These are phyloP conservation scores for Cyprinodon diabolis DNA, from an alignment of 2,797 vertebrate species.

Conservation along the genomic window DNA sequence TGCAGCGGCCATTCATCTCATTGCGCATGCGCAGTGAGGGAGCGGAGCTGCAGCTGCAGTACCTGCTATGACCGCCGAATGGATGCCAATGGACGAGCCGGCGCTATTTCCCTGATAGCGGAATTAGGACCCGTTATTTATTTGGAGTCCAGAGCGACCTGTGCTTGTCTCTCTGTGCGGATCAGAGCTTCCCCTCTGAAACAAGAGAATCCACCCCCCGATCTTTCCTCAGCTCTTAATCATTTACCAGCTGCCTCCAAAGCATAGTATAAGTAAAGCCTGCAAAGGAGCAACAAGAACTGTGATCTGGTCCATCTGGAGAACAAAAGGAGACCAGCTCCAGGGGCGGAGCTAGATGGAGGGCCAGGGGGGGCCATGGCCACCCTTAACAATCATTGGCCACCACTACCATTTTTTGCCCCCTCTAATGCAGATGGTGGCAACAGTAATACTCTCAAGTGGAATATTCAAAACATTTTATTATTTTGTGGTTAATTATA, in stretches of 20 bases:
- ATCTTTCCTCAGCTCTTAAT: not conserved
- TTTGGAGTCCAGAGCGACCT: not conserved
- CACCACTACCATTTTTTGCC: too few species aligned
- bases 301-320: not conserved
- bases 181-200: not conserved
- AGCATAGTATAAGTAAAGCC: not conserved
- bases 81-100: not conserved
- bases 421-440: too few species aligned
- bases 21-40: slow-evolving; percentile 67
- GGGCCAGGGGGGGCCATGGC: too few species aligned
- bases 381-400: too few species aligned
- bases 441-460: too few species aligned
- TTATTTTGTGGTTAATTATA: too few species aligned
- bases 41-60: slow-evolving; percentile 33
- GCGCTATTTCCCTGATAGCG: slow-evolving; percentile 37
- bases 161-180: not conserved
- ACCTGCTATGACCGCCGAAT: slow-evolving; percentile 3
- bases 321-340: too few species aligned
- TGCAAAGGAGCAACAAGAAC: not conserved
- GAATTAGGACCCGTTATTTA: not conserved
- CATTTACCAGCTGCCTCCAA: not conserved
- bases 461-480: too few species aligned
- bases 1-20: slow-evolving; percentile 80
- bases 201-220: not conserved
- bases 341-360: too few species aligned